Conservation (phyloP, 2,797 vertebrate species). For the Trachurus trachurus region DNA sequence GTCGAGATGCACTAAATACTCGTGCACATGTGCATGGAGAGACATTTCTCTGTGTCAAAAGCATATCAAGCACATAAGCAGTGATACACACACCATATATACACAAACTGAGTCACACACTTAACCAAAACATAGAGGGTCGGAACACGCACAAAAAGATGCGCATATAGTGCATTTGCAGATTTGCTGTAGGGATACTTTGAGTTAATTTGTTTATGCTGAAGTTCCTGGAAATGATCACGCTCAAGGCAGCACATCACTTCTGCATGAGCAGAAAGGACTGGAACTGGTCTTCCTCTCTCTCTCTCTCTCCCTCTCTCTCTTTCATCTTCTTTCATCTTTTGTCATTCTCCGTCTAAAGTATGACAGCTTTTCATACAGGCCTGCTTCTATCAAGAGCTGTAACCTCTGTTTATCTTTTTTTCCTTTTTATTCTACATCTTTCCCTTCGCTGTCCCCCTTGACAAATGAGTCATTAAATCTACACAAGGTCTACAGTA, state of each 20-base stretch:
- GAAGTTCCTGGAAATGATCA: slow-evolving; percentile 72
- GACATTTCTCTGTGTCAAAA: slow-evolving; percentile 37
- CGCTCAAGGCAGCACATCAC: slow-evolving; percentile 63
- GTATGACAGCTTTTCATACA: slow-evolving; percentile 6
- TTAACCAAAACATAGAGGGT: slow-evolving; percentile 15
- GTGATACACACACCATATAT: slow-evolving; percentile 9
- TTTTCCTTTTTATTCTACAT: slow-evolving; percentile 21
- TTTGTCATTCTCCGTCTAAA: slow-evolving; percentile 1
- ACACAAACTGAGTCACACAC: slow-evolving; percentile 17
- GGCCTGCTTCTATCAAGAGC: slow-evolving; percentile 12
- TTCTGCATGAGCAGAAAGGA: slow-evolving; percentile 64
- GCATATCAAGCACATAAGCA: slow-evolving; percentile 30
- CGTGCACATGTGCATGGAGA: slow-evolving; percentile 7
- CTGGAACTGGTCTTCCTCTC: slow-evolving; percentile 37
- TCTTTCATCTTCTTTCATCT: slow-evolving; percentile 33
- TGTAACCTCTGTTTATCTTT: slow-evolving; percentile 12
- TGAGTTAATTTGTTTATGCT: slow-evolving; percentile 76
- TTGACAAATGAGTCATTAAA: slow-evolving; percentile 40
- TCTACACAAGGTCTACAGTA: slow-evolving; percentile 11
- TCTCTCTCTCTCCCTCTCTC: slow-evolving; percentile 25
- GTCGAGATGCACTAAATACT: slow-evolving; percentile 62
- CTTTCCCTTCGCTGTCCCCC: background rate
- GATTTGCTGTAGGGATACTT: slow-evolving; percentile 61
- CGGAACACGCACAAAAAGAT: slow-evolving; percentile 20
- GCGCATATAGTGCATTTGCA: slow-evolving; percentile 34